Conservation (phyloP, 2,888 invertebrate species). For the Ariolimax columbianus region DNA sequence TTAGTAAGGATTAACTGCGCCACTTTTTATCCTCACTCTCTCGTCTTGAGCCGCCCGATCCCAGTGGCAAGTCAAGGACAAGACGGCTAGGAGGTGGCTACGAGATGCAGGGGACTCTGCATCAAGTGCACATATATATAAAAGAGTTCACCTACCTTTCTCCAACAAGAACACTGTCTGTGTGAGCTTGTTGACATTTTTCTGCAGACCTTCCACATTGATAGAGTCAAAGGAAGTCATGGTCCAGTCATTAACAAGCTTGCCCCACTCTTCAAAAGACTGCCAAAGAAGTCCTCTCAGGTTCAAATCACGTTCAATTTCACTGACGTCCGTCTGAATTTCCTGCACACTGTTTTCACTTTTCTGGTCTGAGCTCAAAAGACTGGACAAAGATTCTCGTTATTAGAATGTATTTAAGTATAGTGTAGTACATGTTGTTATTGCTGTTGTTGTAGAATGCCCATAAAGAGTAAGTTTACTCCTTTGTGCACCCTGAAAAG, state of each 20-base stretch:
- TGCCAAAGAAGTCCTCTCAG: constrained; percentile 77
- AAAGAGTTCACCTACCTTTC: constrained; percentile 69
- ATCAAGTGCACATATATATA: background rate
- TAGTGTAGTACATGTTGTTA: too few relatives aligned
- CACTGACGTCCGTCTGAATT: constrained; percentile 76
- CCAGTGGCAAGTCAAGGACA: too few relatives aligned
- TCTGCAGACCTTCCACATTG: constrained; percentile 77
- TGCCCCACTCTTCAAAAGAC: constrained; percentile 77
- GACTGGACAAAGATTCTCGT: constrained; percentile 35
- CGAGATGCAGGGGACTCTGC: too few relatives aligned
- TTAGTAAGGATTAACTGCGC: too few relatives aligned
- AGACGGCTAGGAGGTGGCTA: too few relatives aligned
- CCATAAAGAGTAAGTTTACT: too few relatives aligned
- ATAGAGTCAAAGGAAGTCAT: constrained; percentile 75
- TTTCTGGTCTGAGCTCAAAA: constrained; percentile 65
- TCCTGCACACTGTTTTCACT: constrained; percentile 74
- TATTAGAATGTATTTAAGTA: too few relatives aligned
- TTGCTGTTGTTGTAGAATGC: too few relatives aligned
- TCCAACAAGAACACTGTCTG: constrained; percentile 79
- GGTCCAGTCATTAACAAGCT: constrained; percentile 76
- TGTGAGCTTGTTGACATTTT: constrained; percentile 77
- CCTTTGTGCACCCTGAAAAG: too few relatives aligned
- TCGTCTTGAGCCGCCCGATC: too few relatives aligned
- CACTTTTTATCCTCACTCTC: too few relatives aligned
- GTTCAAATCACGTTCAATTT: constrained; percentile 77